Percentiles rank a stretch among this genome's conserved stretches.
Conservation (phyloP, 2,888 invertebrate species). For the Tridacna gigas region DNA sequence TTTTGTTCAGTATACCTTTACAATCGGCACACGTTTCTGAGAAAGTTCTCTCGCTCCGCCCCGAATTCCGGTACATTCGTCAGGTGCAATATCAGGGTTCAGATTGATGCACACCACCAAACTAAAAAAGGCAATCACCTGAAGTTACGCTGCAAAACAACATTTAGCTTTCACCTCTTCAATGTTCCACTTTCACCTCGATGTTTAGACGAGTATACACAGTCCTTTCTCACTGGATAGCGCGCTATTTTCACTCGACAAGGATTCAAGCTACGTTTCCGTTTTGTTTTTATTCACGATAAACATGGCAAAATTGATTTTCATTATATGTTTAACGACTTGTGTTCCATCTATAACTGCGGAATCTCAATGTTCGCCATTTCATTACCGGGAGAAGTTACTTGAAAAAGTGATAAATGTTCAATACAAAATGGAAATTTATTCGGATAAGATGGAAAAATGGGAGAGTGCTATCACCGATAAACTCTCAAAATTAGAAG, state of each 20-base stretch:
- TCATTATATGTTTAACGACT: neutral
- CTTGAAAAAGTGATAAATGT: neutral
- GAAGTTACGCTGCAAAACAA: too few relatives aligned
- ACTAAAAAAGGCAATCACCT: too few relatives aligned
- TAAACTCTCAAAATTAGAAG: neutral
- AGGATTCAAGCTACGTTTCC: neutral
- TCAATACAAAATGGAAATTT: neutral
- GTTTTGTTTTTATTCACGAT: neutral
- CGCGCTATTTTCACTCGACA: neutral
- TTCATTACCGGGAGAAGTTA: neutral
- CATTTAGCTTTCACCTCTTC: too few relatives aligned
- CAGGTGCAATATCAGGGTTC: too few relatives aligned
- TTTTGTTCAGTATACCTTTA: too few relatives aligned
- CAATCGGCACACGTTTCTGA: too few relatives aligned
- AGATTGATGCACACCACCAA: too few relatives aligned
- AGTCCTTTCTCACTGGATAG: neutral
- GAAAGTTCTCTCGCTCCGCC: too few relatives aligned
- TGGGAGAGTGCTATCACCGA: neutral
- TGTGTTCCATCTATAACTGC: neutral
- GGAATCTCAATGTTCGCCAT: slow-evolving; percentile 7
- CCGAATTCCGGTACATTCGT: too few relatives aligned
- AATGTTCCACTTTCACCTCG: too few relatives aligned
- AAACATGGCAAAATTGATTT: neutral
- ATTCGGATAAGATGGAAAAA: neutral
- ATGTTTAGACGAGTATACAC: too few relatives aligned